A percentile compares a stretch with the other conserved stretches of the same genome.
phyloP scores from a whole-genome alignment of 2,797 vertebrate genomes.

The Psittacula echo region DNA sequence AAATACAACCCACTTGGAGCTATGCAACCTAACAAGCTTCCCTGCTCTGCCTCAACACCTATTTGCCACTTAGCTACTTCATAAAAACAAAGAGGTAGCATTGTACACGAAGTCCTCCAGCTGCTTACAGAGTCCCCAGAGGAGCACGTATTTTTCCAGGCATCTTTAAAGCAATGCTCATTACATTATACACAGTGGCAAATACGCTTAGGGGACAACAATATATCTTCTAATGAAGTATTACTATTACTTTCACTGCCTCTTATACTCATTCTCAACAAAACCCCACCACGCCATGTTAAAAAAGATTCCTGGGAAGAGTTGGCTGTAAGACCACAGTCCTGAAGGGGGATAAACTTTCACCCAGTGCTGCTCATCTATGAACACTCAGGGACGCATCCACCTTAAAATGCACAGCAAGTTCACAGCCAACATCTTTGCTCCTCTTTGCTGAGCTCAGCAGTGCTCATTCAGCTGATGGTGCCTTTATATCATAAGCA shows the following conservation, averaged over 20 bases:
- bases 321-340: not conserved
- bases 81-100: not conserved
- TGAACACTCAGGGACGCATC: accelerated
- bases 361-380: not conserved
- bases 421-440: not conserved
- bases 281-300: accelerated
- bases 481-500: not conserved
- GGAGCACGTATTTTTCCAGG: conserved; percentile 4
- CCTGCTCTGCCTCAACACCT: not conserved
- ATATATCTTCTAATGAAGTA: not conserved
- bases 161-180: conserved; percentile 31
- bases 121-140: not conserved
- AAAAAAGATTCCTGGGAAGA: not conserved
- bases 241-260: not conserved
- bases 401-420: not conserved
- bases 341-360: not conserved
- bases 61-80: not conserved
- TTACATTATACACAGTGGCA: not conserved
- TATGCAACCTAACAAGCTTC: accelerated
- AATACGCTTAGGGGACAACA: not conserved
- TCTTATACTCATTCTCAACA: not conserved
- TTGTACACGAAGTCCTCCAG: not conserved
- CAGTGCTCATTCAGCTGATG: not conserved
- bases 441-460: not conserved
- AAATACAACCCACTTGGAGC: not conserved